Base-by-base conservation (phyloP, 2,113 vertebrate species). In the Todiramphus saurophagus region DNA sequence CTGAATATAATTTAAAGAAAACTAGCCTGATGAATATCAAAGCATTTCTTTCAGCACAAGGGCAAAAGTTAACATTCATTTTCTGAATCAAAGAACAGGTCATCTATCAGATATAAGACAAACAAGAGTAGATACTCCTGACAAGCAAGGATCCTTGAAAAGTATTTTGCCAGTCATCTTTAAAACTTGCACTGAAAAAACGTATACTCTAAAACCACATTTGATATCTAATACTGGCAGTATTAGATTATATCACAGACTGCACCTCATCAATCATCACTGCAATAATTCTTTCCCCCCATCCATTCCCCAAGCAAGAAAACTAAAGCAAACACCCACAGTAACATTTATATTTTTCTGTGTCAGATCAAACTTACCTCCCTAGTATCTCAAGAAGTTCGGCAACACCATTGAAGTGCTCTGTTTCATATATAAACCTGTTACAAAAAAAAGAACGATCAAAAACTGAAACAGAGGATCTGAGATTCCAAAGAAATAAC, bases 381-480 rank as follows among this genome's bases (percentile, higher is more conserved):
- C 98, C 98, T 95, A 98, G 81, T 96, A 98, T 98, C 95, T 98
- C 98, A 83, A 98, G 98, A 70, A 98, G 98, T 94, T 98, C 98
- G 96, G 98, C 98, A 96, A 98, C 98, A 96, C 98, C 98, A 97
- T 98, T 98, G 96, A 98, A 98, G 96, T 98, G 98, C 89, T 98
- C 98, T 5, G 98, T 98, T 98, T 98, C 98, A 97, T 98, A 98
- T 97, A 98, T 98, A 98, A 98, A 98, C 98, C 98, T 98, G 83
- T 89, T 90, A 78, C 2, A 84, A 78, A 83, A 66, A 9, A 89
- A 27, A 50, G 50, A 91, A 15, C 41, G 23, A 48, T 74, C 35
- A 94, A 72, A 89, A 88, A 63, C 2, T 6, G 10, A 83, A 72
- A 62, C 11, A 67, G 37, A 85, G 28, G 30, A 77, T 37, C n/a